Percentiles rank a stretch among this genome's conserved stretches.
phyloP scores from a whole-genome alignment of 2,888 invertebrate species.

The Lasioglossum marginatum region DNA sequence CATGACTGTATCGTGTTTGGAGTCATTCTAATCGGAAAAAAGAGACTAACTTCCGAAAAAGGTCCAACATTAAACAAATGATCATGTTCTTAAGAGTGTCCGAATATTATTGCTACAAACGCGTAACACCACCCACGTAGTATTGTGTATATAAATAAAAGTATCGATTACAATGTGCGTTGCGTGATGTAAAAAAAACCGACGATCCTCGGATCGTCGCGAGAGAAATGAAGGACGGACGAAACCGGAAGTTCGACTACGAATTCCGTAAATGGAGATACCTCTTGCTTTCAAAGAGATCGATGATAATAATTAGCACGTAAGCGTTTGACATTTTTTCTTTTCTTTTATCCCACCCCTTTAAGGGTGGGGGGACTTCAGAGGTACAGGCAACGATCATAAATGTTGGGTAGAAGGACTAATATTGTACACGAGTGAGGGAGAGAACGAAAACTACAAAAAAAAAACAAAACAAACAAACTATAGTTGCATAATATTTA shows the following conservation, averaged over 20 bases:
- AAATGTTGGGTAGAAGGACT: conserved; percentile 18
- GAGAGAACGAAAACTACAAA: background rate
- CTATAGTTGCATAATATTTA: conserved; percentile 59
- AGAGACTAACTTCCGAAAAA: too few relatives aligned
- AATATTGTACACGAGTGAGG: background rate
- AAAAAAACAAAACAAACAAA: background rate
- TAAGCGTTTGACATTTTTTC: conserved; percentile 75
- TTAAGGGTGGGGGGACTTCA: conserved; percentile 27
- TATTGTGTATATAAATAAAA: conserved; percentile 52
- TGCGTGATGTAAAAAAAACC: background rate
- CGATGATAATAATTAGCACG: conserved; percentile 83
- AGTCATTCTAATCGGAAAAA: too few relatives aligned
- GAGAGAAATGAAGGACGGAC: conserved; percentile 21
- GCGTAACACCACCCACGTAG: conserved; percentile 22
- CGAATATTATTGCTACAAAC: background rate
- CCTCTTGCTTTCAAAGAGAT: conserved; percentile 72
- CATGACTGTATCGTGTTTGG: too few relatives aligned
- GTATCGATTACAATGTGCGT: conserved; percentile 31
- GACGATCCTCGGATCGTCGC: conserved; percentile 24
- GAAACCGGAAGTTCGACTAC: conserved; percentile 32
- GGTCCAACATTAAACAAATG: background rate
- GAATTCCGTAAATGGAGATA: conserved; percentile 54
- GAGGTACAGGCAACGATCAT: conserved; percentile 41
- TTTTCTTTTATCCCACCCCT: conserved; percentile 8
- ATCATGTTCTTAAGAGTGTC: background rate